A percentile compares a stretch with the other conserved stretches of the same genome.
These are phyloP conservation scores for Murina feae DNA, from an alignment of 2,113 vertebrate genomes.

Conservation along the genomic window DNA sequence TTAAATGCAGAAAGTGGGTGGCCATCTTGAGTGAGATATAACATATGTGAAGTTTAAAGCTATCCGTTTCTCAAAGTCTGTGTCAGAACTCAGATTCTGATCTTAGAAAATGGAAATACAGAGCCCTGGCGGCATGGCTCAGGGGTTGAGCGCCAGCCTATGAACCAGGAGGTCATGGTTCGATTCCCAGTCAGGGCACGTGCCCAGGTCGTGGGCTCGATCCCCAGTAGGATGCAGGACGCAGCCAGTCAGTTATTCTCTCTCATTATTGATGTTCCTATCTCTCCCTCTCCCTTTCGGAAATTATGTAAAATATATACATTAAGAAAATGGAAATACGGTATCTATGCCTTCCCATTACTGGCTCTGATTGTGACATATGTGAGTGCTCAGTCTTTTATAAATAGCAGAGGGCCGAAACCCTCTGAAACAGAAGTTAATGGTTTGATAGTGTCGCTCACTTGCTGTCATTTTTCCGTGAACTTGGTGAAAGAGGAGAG, in stretches of 20 bases:
- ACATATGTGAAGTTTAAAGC: not conserved
- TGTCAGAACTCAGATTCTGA: not conserved
- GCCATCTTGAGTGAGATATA: not conserved
- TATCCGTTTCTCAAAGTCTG: not conserved
- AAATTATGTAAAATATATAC: no score
- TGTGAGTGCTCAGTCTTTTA: not conserved
- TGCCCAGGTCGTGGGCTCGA: no score
- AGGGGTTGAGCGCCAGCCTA: no score
- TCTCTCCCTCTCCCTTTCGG: no score
- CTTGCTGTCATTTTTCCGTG: not conserved
- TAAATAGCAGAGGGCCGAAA: not conserved
- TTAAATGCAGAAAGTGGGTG: not conserved
- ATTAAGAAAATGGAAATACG: not conserved
- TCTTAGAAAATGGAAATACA: not conserved
- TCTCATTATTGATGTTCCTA: no score
- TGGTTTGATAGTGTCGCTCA: not conserved
- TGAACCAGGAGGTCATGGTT: no score
- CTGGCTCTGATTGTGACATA: not conserved
- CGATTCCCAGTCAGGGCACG: no score
- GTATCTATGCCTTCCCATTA: not conserved
- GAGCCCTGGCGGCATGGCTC: no score
- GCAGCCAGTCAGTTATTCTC: no score
- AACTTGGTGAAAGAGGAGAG: constrained; percentile 75
- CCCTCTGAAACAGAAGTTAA: not conserved
- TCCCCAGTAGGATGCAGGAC: no score